Evolutionary conservation across 2,888 invertebrate genomes (phyloP).

Genomic region (Scaptodrosophila latifasciaeformis): DNA sequence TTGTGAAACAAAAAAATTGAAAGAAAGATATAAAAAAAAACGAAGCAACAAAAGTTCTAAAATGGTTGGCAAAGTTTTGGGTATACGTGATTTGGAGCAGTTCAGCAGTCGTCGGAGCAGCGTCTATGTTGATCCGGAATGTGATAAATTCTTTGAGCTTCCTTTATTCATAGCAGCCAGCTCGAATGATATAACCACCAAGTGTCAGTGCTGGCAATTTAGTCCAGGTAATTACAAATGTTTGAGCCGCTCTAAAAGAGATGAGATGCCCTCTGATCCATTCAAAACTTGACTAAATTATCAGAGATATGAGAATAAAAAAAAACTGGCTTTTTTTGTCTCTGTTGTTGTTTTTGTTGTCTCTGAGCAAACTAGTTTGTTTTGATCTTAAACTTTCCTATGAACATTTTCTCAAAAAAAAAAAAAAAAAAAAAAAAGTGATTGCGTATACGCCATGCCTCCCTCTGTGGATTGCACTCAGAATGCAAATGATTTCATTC

Average conservation of each 20-base stretch:
- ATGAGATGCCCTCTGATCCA: no score
- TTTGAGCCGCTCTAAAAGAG: no score
- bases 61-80: slow-evolving; percentile 75
- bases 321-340: no score
- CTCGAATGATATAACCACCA: slow-evolving; percentile 73
- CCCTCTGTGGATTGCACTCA: no score
- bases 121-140: slow-evolving; percentile 75
- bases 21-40: slow-evolving; percentile 21
- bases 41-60: slow-evolving; percentile 27
- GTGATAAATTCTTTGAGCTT: slow-evolving; percentile 75
- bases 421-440: no score
- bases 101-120: slow-evolving; percentile 74
- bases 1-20: slow-evolving; percentile 17
- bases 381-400: no score
- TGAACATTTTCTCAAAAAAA: slow-evolving; percentile 19
- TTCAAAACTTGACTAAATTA: no score
- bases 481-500: background rate
- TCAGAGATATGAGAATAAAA: no score
- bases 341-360: slow-evolving; percentile 14
- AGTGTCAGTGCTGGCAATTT: slow-evolving; percentile 74
- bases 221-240: slow-evolving; percentile 74
- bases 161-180: slow-evolving; percentile 73
- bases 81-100: slow-evolving; percentile 73
- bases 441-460: background rate
- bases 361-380: background rate